Conservation (phyloP, 2,797 vertebrate species). For the Coregonus ussuriensis region DNA sequence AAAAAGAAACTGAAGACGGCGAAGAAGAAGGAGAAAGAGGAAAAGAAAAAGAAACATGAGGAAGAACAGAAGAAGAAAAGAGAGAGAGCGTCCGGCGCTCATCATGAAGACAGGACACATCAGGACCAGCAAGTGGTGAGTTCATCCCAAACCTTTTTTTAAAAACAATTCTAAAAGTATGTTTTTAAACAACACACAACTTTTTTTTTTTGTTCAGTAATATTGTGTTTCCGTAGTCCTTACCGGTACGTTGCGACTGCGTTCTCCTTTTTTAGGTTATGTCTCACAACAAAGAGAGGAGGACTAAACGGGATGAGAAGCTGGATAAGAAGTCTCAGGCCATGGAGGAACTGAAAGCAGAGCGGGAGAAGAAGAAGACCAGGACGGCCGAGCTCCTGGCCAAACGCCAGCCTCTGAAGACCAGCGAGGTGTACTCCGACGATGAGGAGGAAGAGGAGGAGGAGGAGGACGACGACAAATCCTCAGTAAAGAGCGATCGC, state of each 20-base stretch:
- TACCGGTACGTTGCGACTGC: neutral
- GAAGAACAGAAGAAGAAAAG: conserved; percentile 97
- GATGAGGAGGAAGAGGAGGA: conserved; percentile 90
- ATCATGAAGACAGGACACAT: conserved; percentile 79
- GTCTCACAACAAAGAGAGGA: conserved; percentile 97
- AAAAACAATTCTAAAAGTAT: neutral
- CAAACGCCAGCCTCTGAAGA: conserved; percentile 95
- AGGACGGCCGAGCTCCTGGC: conserved; percentile 95
- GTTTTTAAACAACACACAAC: too few species aligned
- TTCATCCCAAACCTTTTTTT: neutral
- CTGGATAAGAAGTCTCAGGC: conserved; percentile 98
- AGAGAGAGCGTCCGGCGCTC: conserved; percentile 78
- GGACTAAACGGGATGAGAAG: conserved; percentile 96
- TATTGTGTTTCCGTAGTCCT: neutral
- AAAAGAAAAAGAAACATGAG: conserved; percentile 95
- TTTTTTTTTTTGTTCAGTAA: neutral
- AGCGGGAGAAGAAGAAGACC: conserved; percentile 98
- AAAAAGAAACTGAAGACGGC: conserved; percentile 98
- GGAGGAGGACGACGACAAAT: conserved; percentile 98
- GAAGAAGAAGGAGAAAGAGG: conserved; percentile 98
- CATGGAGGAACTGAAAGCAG: conserved; percentile 98
- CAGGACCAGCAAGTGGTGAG: conserved; percentile 92
- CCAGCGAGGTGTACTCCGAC: conserved; percentile 97
- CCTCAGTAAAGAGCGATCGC: conserved; percentile 94
- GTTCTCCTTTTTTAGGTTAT: conserved; percentile 79